Evolutionary conservation across 2,888 invertebrate genomes (phyloP).

Genomic region (Thyatira batis): DNA sequence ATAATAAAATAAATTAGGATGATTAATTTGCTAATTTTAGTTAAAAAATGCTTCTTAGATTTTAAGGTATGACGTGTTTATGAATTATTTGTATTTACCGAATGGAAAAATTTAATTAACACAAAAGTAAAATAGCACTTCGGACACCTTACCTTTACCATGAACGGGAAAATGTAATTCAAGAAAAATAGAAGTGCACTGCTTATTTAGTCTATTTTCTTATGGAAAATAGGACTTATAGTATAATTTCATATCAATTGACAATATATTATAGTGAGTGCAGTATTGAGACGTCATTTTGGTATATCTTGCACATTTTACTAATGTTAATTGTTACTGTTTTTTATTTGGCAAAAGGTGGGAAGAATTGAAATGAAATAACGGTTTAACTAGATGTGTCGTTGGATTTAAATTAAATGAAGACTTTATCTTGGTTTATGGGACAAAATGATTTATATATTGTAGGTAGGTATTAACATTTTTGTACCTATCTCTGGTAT

Average conservation of each 20-base stretch:
- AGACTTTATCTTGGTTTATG: no score
- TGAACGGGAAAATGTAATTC: background rate
- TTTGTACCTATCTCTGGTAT: no score
- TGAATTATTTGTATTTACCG: background rate
- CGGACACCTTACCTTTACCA: background rate
- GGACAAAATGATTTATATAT: background rate
- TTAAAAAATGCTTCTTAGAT: background rate
- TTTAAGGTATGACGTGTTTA: background rate
- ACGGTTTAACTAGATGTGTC: background rate
- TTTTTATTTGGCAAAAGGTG: constrained; percentile 20
- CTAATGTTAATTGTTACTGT: constrained; percentile 47
- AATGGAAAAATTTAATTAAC: background rate
- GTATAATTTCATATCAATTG: constrained; percentile 41
- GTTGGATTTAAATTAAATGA: background rate
- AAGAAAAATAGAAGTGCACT: background rate
- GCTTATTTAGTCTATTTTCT: background rate
- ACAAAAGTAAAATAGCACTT: background rate
- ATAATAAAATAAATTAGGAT: background rate
- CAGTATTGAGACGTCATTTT: background rate
- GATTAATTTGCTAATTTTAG: background rate
- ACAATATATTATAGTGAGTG: constrained; percentile 38
- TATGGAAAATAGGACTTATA: background rate
- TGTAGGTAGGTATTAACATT: no score
- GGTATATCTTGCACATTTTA: constrained; percentile 35
- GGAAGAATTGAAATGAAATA: background rate